Conservation (phyloP, 2,113 vertebrate genomes). For the Odocoileus virginianus region DNA sequence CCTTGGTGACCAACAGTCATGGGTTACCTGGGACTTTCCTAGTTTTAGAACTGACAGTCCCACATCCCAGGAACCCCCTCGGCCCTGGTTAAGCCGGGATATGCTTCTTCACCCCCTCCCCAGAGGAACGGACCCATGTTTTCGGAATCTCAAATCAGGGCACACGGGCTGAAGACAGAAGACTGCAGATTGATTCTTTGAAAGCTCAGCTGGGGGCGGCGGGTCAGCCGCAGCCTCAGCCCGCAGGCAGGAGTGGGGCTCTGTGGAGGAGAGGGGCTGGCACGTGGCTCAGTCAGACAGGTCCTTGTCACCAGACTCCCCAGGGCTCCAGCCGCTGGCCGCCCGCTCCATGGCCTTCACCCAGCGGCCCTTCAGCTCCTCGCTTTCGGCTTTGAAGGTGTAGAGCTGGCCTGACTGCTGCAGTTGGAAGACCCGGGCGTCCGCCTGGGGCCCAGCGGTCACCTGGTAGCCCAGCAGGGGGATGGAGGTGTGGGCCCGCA, state of each 20-base stretch:
- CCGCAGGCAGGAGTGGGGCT: rapidly evolving
- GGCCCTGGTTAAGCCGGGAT: rapidly evolving
- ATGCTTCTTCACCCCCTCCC: neutral
- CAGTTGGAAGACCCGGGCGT: slow-evolving; percentile 78
- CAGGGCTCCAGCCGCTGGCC: neutral
- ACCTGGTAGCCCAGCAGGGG: slow-evolving; percentile 83
- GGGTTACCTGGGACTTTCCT: neutral
- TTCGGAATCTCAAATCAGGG: neutral
- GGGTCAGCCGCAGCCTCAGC: neutral
- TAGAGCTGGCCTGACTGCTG: slow-evolving; percentile 78
- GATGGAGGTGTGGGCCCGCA: slow-evolving; percentile 81
- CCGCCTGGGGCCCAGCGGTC: slow-evolving; percentile 48
- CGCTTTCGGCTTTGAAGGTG: slow-evolving; percentile 76
- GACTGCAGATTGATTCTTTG: neutral
- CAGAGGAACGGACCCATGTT: neutral
- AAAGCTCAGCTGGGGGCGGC: neutral
- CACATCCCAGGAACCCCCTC: rapidly evolving
- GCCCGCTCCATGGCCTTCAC: slow-evolving; percentile 68
- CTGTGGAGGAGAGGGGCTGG: rapidly evolving
- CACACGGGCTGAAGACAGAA: rapidly evolving
- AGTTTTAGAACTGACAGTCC: neutral
- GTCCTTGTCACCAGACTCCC: neutral
- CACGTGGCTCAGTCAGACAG: slow-evolving; percentile 35
- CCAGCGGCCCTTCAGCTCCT: slow-evolving; percentile 80
- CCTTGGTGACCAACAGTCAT: neutral